These are phyloP conservation scores for Hypselothyrea guttata DNA, from an alignment of 2,888 invertebrate species.

Conservation along the genomic window DNA sequence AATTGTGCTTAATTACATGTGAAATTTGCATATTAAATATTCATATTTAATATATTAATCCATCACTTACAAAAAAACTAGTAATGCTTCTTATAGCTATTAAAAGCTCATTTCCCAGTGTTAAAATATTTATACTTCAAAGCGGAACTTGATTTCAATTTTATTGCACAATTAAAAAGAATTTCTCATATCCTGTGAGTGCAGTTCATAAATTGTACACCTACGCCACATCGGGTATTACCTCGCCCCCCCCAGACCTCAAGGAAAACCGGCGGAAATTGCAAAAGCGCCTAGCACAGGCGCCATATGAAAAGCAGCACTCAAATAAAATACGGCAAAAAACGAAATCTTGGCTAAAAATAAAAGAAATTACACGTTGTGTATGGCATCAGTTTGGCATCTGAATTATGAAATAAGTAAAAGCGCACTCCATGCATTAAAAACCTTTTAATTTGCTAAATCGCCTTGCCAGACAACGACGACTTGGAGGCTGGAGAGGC, in stretches of 20 bases:
- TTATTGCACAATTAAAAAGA: conserved; percentile 67
- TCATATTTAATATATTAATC: too few species aligned
- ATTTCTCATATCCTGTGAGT: conserved; percentile 67
- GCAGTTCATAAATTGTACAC: conserved; percentile 51
- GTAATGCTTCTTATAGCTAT: conserved; percentile 5
- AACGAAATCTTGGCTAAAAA: conserved; percentile 34
- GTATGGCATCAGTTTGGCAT: conserved; percentile 50
- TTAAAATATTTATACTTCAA: conserved; percentile 38
- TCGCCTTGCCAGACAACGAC: conserved; percentile 80
- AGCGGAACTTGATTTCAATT: conserved; percentile 40
- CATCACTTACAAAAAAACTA: not conserved
- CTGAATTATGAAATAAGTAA: conserved; percentile 79
- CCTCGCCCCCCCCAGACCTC: not conserved
- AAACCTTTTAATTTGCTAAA: conserved; percentile 82
- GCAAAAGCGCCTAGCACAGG: conserved; percentile 37
- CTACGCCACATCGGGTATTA: conserved; percentile 30
- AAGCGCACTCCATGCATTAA: conserved; percentile 81
- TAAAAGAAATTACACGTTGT: conserved; percentile 24
- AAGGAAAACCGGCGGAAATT: conserved; percentile 54
- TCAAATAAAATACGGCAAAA: conserved; percentile 22
- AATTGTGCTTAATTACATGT: too few species aligned
- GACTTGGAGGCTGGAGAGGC: conserved; percentile 9
- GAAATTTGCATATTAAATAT: too few species aligned
- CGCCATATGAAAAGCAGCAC: conserved; percentile 12
- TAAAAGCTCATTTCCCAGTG: conserved; percentile 47